Evolutionary conservation across 2,888 invertebrate species (phyloP).

Genomic region (Phyllotreta cruciferae): DNA sequence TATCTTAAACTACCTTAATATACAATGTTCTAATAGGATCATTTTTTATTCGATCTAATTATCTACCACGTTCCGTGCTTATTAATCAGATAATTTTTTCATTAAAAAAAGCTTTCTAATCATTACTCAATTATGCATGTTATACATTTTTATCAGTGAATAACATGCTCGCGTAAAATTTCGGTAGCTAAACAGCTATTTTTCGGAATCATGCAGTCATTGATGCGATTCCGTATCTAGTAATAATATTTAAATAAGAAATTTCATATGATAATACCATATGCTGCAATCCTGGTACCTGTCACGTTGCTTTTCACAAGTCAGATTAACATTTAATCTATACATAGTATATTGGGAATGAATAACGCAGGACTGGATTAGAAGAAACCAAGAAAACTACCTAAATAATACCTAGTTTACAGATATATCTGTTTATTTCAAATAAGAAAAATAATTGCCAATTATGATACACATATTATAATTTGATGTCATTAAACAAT

Average conservation of each 20-base stretch:
- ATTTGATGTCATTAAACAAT: too few relatives aligned
- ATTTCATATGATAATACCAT: conserved; percentile 44
- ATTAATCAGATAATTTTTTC: background rate
- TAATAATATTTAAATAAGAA: conserved; percentile 36
- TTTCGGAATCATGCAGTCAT: conserved; percentile 9
- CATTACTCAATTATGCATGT: conserved; percentile 21
- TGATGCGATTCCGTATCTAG: conserved; percentile 29
- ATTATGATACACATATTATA: too few relatives aligned
- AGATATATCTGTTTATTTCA: too few relatives aligned
- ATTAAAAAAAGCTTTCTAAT: conserved; percentile 12
- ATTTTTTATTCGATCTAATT: background rate
- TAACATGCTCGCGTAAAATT: conserved; percentile 11
- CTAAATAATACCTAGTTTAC: conserved; percentile 28
- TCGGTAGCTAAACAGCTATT: conserved; percentile 21
- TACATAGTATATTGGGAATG: conserved; percentile 39
- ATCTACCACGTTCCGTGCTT: background rate
- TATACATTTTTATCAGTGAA: conserved; percentile 15
- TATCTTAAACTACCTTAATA: conserved; percentile 29
- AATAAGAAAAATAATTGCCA: too few relatives aligned
- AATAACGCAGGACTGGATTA: conserved; percentile 27
- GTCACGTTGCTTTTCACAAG: conserved; percentile 49
- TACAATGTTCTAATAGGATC: too few relatives aligned
- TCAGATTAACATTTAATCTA: conserved; percentile 50
- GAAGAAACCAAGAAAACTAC: conserved; percentile 19
- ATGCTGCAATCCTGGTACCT: conserved; percentile 48